phyloP scores from a whole-genome alignment of 2,888 invertebrate species.

The Eledona agricola region DNA sequence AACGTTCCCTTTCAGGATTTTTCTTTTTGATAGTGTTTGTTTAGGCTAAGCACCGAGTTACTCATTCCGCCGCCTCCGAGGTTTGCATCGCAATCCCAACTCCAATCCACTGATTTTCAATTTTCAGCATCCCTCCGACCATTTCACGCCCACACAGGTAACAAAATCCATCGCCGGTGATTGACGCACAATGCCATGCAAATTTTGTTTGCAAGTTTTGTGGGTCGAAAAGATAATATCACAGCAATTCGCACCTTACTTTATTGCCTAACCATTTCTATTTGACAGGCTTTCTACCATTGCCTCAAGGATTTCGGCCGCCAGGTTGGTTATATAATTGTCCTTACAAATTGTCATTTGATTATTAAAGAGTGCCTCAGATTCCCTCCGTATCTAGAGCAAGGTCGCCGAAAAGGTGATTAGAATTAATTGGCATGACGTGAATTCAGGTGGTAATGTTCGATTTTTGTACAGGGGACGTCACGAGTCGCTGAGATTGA shows the following conservation, averaged over 20 bases:
- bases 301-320: slow-evolving; percentile 46
- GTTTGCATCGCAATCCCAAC: too few relatives aligned
- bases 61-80: slow-evolving; percentile 45
- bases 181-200: too few relatives aligned
- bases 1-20: too few relatives aligned
- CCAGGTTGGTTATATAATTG: slow-evolving; percentile 41
- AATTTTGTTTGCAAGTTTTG: background rate
- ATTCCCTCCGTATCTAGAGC: slow-evolving; percentile 43
- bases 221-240: background rate
- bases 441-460: too few relatives aligned
- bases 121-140: background rate
- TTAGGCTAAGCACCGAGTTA: slow-evolving; percentile 29
- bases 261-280: slow-evolving; percentile 27
- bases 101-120: slow-evolving; percentile 3
- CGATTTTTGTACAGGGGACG: too few relatives aligned
- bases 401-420: slow-evolving; percentile 44
- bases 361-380: slow-evolving; percentile 35
- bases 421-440: background rate
- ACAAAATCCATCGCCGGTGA: slow-evolving; percentile 3
- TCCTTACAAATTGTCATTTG: slow-evolving; percentile 14
- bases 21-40: background rate
- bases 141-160: background rate
- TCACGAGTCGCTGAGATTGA: slow-evolving; percentile 48
- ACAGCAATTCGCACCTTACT: slow-evolving; percentile 2
- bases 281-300: slow-evolving; percentile 45